phyloP scores from a whole-genome alignment of 2,888 invertebrate species.

The Sarcophaga variegata region DNA sequence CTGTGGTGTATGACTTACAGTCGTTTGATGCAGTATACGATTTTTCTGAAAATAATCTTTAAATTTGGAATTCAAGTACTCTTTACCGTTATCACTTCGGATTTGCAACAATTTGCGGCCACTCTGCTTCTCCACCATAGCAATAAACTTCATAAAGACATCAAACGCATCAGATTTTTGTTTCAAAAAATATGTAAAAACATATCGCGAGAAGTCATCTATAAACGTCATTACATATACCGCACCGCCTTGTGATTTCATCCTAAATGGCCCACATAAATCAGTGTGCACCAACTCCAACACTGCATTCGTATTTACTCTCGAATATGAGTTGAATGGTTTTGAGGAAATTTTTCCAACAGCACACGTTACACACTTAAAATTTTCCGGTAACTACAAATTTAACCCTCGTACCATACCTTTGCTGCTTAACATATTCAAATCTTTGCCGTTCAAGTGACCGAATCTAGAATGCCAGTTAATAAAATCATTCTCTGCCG shows the following conservation, averaged over 20 bases:
- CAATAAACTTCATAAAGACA: slow-evolving; percentile 33
- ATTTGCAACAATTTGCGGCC: slow-evolving; percentile 48
- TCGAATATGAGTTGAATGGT: no score
- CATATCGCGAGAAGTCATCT: slow-evolving; percentile 36
- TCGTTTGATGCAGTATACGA: slow-evolving; percentile 66
- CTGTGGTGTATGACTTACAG: slow-evolving; percentile 67
- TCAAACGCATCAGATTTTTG: slow-evolving; percentile 49
- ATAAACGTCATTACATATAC: background rate
- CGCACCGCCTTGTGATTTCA: slow-evolving; percentile 49
- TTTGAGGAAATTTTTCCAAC: no score
- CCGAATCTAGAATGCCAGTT: no score
- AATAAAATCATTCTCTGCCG: no score
- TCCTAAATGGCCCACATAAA: no score
- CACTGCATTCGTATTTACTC: no score
- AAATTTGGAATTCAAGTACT: background rate
- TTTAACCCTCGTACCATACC: background rate
- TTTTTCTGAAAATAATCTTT: no score
- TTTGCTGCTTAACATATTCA: background rate
- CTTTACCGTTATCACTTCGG: slow-evolving; percentile 34
- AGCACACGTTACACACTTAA: background rate
- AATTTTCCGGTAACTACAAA: background rate
- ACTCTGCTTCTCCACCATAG: slow-evolving; percentile 29
- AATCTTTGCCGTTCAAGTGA: background rate
- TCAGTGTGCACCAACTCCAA: no score
- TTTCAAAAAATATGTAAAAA: slow-evolving; percentile 31